Base-by-base conservation (phyloP, 35 echinoderm and acorn worm species). In the Amphiura filiformis region DNA sequence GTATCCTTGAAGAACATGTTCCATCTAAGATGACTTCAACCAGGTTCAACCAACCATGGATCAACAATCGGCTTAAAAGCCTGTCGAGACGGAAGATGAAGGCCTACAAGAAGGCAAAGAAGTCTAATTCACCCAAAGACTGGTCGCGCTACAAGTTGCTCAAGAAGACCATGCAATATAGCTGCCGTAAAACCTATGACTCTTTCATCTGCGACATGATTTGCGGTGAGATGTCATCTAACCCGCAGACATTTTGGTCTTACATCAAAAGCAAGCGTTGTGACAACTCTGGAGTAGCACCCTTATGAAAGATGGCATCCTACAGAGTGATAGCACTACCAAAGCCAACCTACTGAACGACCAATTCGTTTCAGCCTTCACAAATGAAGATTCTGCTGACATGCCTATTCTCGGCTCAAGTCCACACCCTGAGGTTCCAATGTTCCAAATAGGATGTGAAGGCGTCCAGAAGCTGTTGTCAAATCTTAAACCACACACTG, bases 1-100 rank as follows among this genome's bases (percentile, higher is more conserved):
- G 13, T 1, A 31, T 78, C 7, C 1, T 87, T 5, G 36, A n/a
- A 0, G 70, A 78, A 3, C 38, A 47, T 52, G 85, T 87, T 32
- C 85, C 86, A 0, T 79, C 86, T 33, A 56, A 87, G 32, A 79
- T 87, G 75, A 35, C 86, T 22, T 32, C 84, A 37, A 87, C 75
- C 34, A 3, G 86, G 31, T 87, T 87, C 31, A 77, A 78, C 84
- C 34, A 87, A 33, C 70, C 85, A 20, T 87, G 76, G 86, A 87
- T 87, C 31, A 86, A 57, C 15, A 7, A 11, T 14, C 37, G 39
- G 0, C 76, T 47, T n/a, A 87, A 79, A 75, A 36, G 20, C 1
- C 18, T 78, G 1, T 22, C 75, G 28, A 1, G 37, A 15, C 38
- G 22, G 31, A 87, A 87, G 36, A 79, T 79, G 39, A 75, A 28